Conservation (phyloP, 2,113 vertebrate genomes). For the Bubalus kerabau region DNA sequence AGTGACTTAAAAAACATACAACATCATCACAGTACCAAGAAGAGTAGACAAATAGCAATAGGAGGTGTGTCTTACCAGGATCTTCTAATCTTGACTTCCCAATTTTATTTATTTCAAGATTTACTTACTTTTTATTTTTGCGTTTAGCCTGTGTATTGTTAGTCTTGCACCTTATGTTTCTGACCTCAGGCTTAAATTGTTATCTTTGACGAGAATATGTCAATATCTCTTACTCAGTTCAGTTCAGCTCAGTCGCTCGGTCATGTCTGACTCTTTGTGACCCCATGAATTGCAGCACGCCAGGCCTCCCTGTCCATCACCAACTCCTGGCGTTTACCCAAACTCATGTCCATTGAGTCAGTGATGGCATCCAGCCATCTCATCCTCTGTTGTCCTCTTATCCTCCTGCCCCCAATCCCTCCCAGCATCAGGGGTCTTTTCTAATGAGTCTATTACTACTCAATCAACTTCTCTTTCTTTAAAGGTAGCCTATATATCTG, state of each 20-base stretch:
- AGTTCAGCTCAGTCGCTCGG: too few species aligned
- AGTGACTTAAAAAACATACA: fast-evolving
- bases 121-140: neutral
- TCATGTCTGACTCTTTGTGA: too few species aligned
- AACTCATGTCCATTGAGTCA: too few species aligned
- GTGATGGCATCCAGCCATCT: too few species aligned
- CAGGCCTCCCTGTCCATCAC: too few species aligned
- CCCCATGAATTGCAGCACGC: too few species aligned
- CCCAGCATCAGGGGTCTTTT: too few species aligned
- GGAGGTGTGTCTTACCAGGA: neutral
- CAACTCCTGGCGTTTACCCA: too few species aligned
- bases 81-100: neutral
- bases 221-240: too few species aligned
- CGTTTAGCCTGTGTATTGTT: neutral
- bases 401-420: too few species aligned
- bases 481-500: neutral
- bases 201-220: neutral
- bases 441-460: neutral
- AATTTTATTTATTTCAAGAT: neutral
- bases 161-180: neutral
- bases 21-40: neutral
- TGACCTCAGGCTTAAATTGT: neutral
- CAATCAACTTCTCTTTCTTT: neutral
- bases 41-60: neutral
- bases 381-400: too few species aligned